Evolutionary conservation across 2,113 vertebrate genomes (phyloP).

Genomic region (Nycticebus coucang): DNA sequence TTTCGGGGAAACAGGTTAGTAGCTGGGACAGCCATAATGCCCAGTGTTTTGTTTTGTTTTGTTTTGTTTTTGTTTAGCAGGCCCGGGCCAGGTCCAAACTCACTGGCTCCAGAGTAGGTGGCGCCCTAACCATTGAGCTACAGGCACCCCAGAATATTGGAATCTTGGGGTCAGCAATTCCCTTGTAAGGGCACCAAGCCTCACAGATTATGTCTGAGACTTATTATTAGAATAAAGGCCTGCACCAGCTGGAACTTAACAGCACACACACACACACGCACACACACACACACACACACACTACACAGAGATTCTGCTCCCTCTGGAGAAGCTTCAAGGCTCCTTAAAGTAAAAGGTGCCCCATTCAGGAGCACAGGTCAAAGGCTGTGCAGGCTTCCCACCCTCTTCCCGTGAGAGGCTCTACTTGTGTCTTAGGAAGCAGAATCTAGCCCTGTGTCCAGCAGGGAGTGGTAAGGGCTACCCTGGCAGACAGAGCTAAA

Average conservation of each 20-base stretch:
- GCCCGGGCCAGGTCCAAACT: too few relatives aligned
- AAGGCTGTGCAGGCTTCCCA: not conserved
- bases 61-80: too few relatives aligned
- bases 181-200: not conserved
- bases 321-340: not conserved
- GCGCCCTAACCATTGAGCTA: too few relatives aligned
- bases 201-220: not conserved
- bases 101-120: too few relatives aligned
- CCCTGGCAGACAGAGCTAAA: not conserved
- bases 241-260: not conserved
- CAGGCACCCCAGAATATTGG: not conserved
- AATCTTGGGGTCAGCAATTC: not conserved
- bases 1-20: too few relatives aligned
- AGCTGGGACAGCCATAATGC: too few relatives aligned
- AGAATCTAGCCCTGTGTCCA: not conserved
- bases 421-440: not conserved
- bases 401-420: not conserved
- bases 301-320: not conserved
- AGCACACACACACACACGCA: too few relatives aligned
- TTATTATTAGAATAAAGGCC: not conserved
- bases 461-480: not conserved
- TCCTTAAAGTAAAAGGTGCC: not conserved
- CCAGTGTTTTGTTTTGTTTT: too few relatives aligned
- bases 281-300: not conserved
- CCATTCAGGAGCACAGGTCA: not conserved